Percentiles rank a stretch among this genome's conserved stretches.
phyloP scores from a whole-genome alignment of 2,797 vertebrate species.

The Danionella dracula region DNA sequence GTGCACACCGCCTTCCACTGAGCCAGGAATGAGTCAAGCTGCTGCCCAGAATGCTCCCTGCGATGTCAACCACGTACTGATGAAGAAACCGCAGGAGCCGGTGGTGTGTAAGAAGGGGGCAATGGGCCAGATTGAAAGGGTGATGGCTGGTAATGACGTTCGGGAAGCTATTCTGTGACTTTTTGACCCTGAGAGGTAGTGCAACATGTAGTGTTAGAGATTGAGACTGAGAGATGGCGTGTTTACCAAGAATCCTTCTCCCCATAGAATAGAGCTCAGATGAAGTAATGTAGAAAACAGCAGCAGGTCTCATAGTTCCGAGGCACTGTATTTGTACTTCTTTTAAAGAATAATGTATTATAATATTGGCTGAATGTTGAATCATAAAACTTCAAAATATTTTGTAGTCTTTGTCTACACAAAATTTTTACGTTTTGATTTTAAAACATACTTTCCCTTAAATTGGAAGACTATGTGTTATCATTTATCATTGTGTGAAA shows the following conservation, averaged over 20 bases:
- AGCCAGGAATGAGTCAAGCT: conserved; percentile 45
- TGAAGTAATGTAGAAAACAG: neutral
- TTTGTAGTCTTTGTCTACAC: no score
- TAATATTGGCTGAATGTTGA: no score
- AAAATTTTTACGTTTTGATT: no score
- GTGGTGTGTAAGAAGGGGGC: conserved; percentile 16
- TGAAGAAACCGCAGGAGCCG: conserved; percentile 25
- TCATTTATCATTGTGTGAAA: no score
- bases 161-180: conserved; percentile 48
- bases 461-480: no score
- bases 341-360: no score
- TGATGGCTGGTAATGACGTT: conserved; percentile 55
- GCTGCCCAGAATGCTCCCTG: conserved; percentile 52
- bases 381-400: no score
- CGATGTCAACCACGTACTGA: conserved; percentile 50
- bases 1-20: conserved; percentile 33
- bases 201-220: neutral
- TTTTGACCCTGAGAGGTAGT: conserved; percentile 12
- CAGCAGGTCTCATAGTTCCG: no score
- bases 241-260: neutral
- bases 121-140: conserved; percentile 45
- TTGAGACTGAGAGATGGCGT: neutral
- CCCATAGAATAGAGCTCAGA: neutral
- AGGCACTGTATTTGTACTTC: no score
- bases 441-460: no score